phyloP scores from a whole-genome alignment of 2,113 vertebrate species.

The Gallinago jamesoni region DNA sequence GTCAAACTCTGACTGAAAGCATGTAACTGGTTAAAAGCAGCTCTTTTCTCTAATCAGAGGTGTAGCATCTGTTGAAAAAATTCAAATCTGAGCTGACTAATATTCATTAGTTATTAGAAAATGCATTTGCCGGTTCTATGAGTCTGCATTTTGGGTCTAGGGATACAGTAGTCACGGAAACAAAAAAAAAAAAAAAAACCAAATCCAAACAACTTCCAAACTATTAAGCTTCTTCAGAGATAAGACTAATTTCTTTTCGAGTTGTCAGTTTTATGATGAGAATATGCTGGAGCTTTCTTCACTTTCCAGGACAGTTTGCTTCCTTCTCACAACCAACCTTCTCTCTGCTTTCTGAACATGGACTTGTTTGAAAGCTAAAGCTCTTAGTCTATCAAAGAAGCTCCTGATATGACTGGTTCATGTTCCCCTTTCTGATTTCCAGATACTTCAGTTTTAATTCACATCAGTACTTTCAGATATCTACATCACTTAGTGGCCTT shows the following conservation, averaged over 20 bases:
- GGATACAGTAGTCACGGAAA: neutral
- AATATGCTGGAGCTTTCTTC: neutral
- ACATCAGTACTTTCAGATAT: neutral
- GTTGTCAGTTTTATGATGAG: constrained; percentile 2
- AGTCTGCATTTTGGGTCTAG: neutral
- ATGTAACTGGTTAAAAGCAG: neutral
- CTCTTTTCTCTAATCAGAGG: neutral
- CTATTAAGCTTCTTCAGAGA: neutral
- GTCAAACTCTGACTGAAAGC: neutral
- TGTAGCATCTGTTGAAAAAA: neutral
- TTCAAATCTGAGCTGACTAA: neutral
- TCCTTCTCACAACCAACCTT: neutral
- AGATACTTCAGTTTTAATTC: neutral
- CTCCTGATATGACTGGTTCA: neutral
- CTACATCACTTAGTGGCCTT: neutral
- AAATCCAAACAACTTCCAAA: neutral
- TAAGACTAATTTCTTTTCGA: neutral
- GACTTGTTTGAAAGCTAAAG: neutral
- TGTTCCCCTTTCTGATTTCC: constrained; percentile 26
- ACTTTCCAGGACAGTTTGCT: neutral
- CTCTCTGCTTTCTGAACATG: neutral
- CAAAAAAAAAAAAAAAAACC: neutral
- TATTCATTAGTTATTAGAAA: neutral
- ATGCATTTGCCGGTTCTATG: neutral
- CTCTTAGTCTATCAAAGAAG: neutral